Evolutionary conservation across 2,113 vertebrate genomes (phyloP), one percentile per base, ranked within the genome.

Genomic region (Dipodomys ordii): DNA sequence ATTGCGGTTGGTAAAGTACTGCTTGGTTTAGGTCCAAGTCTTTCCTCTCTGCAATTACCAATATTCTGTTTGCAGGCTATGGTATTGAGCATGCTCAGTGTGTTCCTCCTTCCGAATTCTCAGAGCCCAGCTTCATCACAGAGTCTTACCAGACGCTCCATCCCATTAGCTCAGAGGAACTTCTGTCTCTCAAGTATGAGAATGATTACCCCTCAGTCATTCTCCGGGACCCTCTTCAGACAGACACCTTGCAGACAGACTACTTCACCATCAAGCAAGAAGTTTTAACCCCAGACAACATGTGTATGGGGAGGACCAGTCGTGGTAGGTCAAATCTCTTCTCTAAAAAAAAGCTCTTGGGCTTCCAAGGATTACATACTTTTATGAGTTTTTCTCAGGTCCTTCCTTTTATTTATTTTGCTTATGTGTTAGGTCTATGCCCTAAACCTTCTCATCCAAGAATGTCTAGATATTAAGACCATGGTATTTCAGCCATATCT

Each of bases 111-210:
- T 99, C 99, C 0, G 99, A 99, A 97, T 99, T 99, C 98, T 99
- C 99, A 0, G 99, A 99, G 98, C 99, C 99, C 35, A 99, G 99
- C 97, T 99, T 99, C 98, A 99, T 99, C 98, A 99, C 99, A 0
- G 99, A 99, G 97, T 99, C 99, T 89, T 99, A 99, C 98, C 99
- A 99, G 98, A 99, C 99, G 0, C 99, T 99, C 57, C 99, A 99
- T 94, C 99, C 99, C 93, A 99, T 99, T 98, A 99, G 99, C 98
- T 99, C 99, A 0, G 99, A 99, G 97, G 99, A 99, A 96, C 98
- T 99, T 93, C 98, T 99, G 93, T 99, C 99, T 79, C 99, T 99
- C 97, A 99, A 99, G 97, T 99, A 99, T 3, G 99, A 99, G 98
- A 99, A 97, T 5, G 99, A 99, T 23, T 99, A 99, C 69, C 98